phyloP scores from a whole-genome alignment of 2,888 invertebrate species.

The Acrobasis suavella region DNA sequence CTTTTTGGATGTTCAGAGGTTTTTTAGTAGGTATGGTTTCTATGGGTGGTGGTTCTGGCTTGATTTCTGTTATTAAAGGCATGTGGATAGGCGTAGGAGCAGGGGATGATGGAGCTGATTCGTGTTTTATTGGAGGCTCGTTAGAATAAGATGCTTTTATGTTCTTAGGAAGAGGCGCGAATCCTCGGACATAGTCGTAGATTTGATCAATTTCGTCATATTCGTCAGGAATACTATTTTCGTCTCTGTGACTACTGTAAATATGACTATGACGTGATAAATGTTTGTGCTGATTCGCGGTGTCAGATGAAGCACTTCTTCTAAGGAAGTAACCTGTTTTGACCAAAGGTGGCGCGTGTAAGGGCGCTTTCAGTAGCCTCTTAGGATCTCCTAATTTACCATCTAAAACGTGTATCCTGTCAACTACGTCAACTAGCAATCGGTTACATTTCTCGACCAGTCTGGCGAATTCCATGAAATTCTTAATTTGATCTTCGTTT shows the following conservation, averaged over 20 bases:
- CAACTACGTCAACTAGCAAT: slow-evolving; percentile 88
- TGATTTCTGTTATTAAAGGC: slow-evolving; percentile 82
- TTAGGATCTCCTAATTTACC: slow-evolving; percentile 88
- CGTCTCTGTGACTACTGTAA: slow-evolving; percentile 84
- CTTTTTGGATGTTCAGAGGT: slow-evolving; percentile 78
- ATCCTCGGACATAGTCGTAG: slow-evolving; percentile 96
- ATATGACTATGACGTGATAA: slow-evolving; percentile 77
- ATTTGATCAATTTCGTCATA: slow-evolving; percentile 98
- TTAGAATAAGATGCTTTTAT: slow-evolving; percentile 85
- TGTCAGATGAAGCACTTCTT: slow-evolving; percentile 90
- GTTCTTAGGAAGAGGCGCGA: slow-evolving; percentile 94
- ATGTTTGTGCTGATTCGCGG: slow-evolving; percentile 83
- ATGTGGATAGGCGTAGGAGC: slow-evolving; percentile 81
- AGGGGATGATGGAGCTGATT: slow-evolving; percentile 81
- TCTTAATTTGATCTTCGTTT: slow-evolving; percentile 90
- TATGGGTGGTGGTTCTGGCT: slow-evolving; percentile 95
- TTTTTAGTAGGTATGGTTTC: slow-evolving; percentile 95
- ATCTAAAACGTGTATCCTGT: slow-evolving; percentile 91
- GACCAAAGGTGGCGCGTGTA: slow-evolving; percentile 71
- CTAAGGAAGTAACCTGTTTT: slow-evolving; percentile 88
- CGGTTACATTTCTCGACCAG: slow-evolving; percentile 90
- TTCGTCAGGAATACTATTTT: slow-evolving; percentile 88
- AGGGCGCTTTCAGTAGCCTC: slow-evolving; percentile 67
- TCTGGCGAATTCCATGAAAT: slow-evolving; percentile 88
- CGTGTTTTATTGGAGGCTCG: slow-evolving; percentile 69